phyloP scores from a whole-genome alignment of 2,888 invertebrate species.

The Lasioglossum villosulum region DNA sequence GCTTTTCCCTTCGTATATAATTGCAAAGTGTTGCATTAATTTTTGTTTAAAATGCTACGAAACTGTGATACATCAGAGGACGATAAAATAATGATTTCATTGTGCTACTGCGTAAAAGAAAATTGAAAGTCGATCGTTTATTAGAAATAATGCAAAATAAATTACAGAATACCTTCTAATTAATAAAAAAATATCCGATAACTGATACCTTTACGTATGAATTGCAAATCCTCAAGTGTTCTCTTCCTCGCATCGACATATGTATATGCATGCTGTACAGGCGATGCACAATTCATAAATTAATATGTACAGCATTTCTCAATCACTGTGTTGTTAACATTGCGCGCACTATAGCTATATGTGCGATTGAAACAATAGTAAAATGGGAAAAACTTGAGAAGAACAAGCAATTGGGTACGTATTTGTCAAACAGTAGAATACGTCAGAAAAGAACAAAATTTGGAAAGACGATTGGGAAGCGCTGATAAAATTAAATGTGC shows the following conservation, averaged over 20 bases:
- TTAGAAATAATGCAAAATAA: too few relatives aligned
- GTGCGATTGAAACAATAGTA: slow-evolving; percentile 17
- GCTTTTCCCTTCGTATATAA: too few relatives aligned
- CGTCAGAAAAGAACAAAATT: not conserved
- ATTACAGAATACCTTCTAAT: too few relatives aligned
- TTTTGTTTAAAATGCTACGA: too few relatives aligned
- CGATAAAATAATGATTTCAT: too few relatives aligned
- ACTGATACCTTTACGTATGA: not conserved
- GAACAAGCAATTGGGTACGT: not conserved
- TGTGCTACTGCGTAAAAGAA: too few relatives aligned
- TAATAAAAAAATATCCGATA: too few relatives aligned
- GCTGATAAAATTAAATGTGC: slow-evolving; percentile 31
- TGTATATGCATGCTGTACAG: slow-evolving; percentile 46
- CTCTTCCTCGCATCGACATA: slow-evolving; percentile 8
- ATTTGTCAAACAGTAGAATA: not conserved
- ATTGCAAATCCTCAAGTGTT: slow-evolving; percentile 31
- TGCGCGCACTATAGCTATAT: not conserved
- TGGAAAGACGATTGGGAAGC: slow-evolving; percentile 51
- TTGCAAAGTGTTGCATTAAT: too few relatives aligned
- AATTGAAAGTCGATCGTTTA: too few relatives aligned
- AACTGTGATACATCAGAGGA: too few relatives aligned
- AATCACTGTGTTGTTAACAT: slow-evolving; percentile 27
- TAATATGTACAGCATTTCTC: slow-evolving; percentile 56
- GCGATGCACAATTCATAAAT: slow-evolving; percentile 57
- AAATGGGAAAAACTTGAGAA: not conserved